Conservation (phyloP, 35 echinoderm and acorn worm genomes). For the Amphiura filiformis region DNA sequence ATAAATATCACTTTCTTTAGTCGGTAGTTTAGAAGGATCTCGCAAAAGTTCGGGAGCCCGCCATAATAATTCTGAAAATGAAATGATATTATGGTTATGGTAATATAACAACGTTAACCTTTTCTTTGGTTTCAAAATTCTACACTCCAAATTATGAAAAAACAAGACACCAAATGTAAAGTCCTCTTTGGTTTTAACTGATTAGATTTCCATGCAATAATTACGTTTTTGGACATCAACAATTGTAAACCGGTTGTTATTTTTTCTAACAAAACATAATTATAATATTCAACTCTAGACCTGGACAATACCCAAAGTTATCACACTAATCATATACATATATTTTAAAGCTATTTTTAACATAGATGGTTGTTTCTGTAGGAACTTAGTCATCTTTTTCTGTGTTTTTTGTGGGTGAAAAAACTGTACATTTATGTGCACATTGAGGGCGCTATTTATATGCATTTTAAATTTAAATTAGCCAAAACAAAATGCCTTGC, state of each 20-base stretch:
- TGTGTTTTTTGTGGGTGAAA: too few relatives aligned
- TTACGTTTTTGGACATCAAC: neutral
- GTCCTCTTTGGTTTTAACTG: neutral
- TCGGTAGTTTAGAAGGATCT: constrained; percentile 11
- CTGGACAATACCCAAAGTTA: too few relatives aligned
- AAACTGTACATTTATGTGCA: too few relatives aligned
- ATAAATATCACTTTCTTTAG: constrained; percentile 72
- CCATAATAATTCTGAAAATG: constrained; percentile 51
- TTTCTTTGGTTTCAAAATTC: neutral
- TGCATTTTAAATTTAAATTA: too few relatives aligned
- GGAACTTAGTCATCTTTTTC: too few relatives aligned
- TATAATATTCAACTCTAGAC: too few relatives aligned
- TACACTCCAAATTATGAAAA: neutral
- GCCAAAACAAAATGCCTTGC: too few relatives aligned
- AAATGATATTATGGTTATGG: neutral
- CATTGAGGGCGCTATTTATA: too few relatives aligned
- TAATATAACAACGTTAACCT: neutral
- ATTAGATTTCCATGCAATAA: neutral
- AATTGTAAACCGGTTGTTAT: neutral
- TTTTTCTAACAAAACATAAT: too few relatives aligned
- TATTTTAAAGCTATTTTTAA: too few relatives aligned
- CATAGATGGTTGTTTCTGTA: neutral
- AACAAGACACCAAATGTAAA: neutral
- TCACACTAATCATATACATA: too few relatives aligned
- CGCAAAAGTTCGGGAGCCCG: constrained; percentile 56